Base-by-base conservation (phyloP, 2,113 vertebrate species). In the Peromyscus leucopus region DNA sequence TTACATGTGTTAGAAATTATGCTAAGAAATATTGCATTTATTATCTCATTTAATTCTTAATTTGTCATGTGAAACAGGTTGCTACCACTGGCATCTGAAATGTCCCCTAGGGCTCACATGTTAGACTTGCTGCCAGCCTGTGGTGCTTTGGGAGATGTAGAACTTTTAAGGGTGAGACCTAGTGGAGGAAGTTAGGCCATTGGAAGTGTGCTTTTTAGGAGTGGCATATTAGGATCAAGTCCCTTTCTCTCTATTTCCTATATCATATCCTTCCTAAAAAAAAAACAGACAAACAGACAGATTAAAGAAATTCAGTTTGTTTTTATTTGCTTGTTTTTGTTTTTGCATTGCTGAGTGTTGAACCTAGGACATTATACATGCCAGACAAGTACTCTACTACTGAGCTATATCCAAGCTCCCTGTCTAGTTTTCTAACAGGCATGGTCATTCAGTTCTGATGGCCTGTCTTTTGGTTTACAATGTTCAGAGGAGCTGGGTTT, bases 341-440 rank as follows among this genome's bases (percentile, higher is more conserved):
- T 67, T 72, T 89, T 89, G 24, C 71, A 74, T 36, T 31, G 22
- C 24, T 74, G 22, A 33, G 13, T n/a, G 69, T 57, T 57, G 15
- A 39, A n/a, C 69, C 16, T 22, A 42, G 69, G 48, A 22, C 48
- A n/a, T 28, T 31, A 28, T 31, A 89, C 48, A 57, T 31, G 33
- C 33, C 7, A 57, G 7, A 36, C 48, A 59, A 75, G 24, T 10
- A 75, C 36, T 75, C 51, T 42, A 28, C 55, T 17, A 11, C 71
- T 31, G 51, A 74, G 87, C 24, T 42, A 7, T 17, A n/a, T 28
- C 48, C 12, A 88, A 1, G 13, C 36, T 79, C 84, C 55, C 42
- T 97, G 21, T 87, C 82, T 87, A 24, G 8, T 91, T 93, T 94
- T 82, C 74, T 67, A 59, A 51, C 36, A 82, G 65, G 24, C 39